Evolutionary conservation across 2,888 invertebrate species (phyloP).

Genomic region (Drosophila borborema): DNA sequence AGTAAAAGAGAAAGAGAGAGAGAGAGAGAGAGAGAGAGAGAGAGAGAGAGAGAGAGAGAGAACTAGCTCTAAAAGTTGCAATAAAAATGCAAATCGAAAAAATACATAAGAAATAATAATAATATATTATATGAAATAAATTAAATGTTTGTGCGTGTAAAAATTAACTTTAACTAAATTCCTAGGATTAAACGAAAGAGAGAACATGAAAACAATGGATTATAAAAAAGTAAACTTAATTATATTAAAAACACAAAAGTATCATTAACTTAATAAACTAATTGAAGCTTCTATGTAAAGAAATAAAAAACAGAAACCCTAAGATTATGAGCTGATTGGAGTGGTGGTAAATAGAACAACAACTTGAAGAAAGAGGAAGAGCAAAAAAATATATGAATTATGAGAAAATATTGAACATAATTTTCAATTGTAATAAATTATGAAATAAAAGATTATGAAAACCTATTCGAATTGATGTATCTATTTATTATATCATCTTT

Average conservation of each 20-base stretch:
- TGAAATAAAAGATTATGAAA: conserved; percentile 82
- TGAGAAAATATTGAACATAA: conserved; percentile 76
- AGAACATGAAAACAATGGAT: conserved; percentile 25
- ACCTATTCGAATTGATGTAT: conserved; percentile 32
- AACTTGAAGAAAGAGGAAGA: conserved; percentile 24
- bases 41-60: conserved; percentile 32
- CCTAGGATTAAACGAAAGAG: conserved; percentile 64
- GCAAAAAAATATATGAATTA: conserved; percentile 35
- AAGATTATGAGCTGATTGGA: conserved; percentile 50
- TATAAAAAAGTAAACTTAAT: conserved; percentile 63
- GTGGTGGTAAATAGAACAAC: conserved; percentile 47
- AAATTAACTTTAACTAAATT: conserved; percentile 81
- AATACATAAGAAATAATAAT: conserved; percentile 37
- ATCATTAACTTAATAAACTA: conserved; percentile 80
- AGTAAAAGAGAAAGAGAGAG: conserved; percentile 17
- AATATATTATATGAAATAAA: conserved; percentile 76
- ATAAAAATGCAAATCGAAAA: conserved; percentile 44
- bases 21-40: conserved; percentile 20
- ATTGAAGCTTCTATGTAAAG: conserved; percentile 81
- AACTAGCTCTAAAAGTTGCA: conserved; percentile 58
- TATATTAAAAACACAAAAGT: conserved; percentile 65
- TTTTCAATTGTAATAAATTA: conserved; percentile 85
- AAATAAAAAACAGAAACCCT: conserved; percentile 72
- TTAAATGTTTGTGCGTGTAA: conserved; percentile 82
- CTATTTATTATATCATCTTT: background rate